Conservation (phyloP, 1,140 invertebrate species). For the Heliothis virescens region DNA sequence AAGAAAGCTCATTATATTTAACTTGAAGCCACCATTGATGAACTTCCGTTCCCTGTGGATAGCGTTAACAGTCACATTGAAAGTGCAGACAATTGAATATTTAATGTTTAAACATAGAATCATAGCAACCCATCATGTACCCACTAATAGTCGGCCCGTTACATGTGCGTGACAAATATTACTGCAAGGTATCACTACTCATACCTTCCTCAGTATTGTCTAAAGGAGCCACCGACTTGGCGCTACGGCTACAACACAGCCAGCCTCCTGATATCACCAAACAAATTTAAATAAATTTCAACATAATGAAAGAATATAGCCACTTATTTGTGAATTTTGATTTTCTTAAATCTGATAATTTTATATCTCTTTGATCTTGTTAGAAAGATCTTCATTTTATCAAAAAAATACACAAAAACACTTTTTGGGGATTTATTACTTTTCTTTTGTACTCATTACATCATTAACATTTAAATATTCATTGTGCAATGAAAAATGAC, state of each 20-base stretch:
- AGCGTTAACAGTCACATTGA: slow-evolving; percentile 3
- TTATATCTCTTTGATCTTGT: not conserved
- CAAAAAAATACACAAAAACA: not conserved
- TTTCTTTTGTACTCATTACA: not conserved
- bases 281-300: slow-evolving; percentile 54
- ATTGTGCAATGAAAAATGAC: slow-evolving; percentile 29
- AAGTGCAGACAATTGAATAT: slow-evolving; percentile 16
- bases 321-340: not conserved
- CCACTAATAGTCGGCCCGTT: not conserved
- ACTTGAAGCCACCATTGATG: slow-evolving; percentile 24
- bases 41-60: not conserved
- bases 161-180: slow-evolving; percentile 26
- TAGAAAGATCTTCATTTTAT: not conserved
- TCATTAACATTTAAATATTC: too few species aligned
- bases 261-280: slow-evolving; percentile 70
- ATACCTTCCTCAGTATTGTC: slow-evolving; percentile 68
- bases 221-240: slow-evolving; percentile 67
- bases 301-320: not conserved
- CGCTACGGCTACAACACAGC: slow-evolving; percentile 80
- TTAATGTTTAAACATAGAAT: slow-evolving; percentile 7
- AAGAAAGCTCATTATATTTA: slow-evolving; percentile 16
- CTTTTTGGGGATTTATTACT: not conserved
- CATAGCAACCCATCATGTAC: slow-evolving; percentile 31
- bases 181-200: not conserved
- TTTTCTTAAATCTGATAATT: too few species aligned